A percentile compares a stretch with the other conserved stretches of the same genome.
These are phyloP conservation scores for Trialeurodes vaporariorum DNA, from an alignment of 1,140 invertebrate genomes.

Conservation along the genomic window DNA sequence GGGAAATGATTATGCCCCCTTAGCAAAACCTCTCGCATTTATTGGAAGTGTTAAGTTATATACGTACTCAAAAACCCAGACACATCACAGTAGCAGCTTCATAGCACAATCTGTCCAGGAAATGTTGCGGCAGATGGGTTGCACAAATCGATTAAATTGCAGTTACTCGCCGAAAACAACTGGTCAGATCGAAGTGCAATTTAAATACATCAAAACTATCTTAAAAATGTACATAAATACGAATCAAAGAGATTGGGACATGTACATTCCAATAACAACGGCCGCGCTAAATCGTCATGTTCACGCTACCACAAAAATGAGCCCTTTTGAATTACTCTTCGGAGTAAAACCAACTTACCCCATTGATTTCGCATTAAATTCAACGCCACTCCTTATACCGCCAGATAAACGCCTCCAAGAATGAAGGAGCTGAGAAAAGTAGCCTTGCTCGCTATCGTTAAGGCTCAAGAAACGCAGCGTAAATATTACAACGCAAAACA, in stretches of 20 bases:
- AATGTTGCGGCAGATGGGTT: neutral
- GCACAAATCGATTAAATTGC: neutral
- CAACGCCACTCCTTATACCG: neutral
- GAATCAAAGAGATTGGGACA: neutral
- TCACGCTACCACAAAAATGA: neutral
- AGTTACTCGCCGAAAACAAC: neutral
- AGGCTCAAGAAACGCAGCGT: neutral
- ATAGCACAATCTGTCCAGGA: neutral
- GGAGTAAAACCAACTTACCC: neutral
- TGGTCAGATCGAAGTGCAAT: neutral
- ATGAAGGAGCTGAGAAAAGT: neutral
- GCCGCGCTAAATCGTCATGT: neutral
- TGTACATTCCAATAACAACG: neutral
- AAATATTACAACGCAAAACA: neutral
- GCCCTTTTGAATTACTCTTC: neutral
- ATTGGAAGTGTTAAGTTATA: too few species aligned
- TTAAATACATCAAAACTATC: neutral
- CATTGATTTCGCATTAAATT: neutral
- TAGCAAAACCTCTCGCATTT: too few species aligned
- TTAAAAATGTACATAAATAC: neutral
- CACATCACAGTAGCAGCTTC: too few species aligned
- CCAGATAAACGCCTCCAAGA: neutral
- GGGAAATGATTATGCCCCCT: too few species aligned
- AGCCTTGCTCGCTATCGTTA: neutral
- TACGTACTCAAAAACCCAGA: too few species aligned